Percentiles rank a stretch among this genome's conserved stretches.
Evolutionary conservation across 2,797 vertebrate genomes (phyloP).

Genomic region (Lagocephalus sceleratus): DNA sequence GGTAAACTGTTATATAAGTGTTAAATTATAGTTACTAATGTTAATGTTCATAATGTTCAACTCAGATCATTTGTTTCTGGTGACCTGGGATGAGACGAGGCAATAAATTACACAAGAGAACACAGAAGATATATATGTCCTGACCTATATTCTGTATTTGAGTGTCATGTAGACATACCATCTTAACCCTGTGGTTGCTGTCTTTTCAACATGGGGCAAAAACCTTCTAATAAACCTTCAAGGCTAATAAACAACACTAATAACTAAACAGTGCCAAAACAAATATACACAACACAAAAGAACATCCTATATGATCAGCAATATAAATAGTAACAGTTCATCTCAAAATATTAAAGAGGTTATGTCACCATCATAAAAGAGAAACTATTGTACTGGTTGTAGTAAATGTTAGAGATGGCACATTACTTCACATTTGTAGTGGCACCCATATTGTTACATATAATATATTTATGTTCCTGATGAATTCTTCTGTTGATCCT

Average conservation of each 20-base stretch:
- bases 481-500: too few relatives aligned
- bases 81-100: neutral
- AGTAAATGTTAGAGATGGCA: too few relatives aligned
- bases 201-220: neutral
- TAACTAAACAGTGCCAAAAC: neutral
- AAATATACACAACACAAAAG: neutral
- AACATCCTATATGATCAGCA: too few relatives aligned
- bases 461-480: too few relatives aligned
- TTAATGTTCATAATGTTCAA: neutral
- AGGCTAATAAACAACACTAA: too few relatives aligned
- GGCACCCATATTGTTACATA: too few relatives aligned
- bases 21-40: neutral
- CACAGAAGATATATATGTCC: slow-evolving; percentile 10
- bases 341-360: too few relatives aligned
- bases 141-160: slow-evolving; percentile 28
- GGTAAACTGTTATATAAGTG: neutral
- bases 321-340: too few relatives aligned
- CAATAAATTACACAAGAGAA: slow-evolving; percentile 8
- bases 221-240: too few relatives aligned
- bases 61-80: neutral
- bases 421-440: too few relatives aligned
- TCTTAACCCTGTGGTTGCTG: neutral
- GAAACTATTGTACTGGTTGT: too few relatives aligned
- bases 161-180: slow-evolving; percentile 1
- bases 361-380: too few relatives aligned